phyloP scores from a whole-genome alignment of 2,113 vertebrate genomes.

The Pteropus alecto region DNA sequence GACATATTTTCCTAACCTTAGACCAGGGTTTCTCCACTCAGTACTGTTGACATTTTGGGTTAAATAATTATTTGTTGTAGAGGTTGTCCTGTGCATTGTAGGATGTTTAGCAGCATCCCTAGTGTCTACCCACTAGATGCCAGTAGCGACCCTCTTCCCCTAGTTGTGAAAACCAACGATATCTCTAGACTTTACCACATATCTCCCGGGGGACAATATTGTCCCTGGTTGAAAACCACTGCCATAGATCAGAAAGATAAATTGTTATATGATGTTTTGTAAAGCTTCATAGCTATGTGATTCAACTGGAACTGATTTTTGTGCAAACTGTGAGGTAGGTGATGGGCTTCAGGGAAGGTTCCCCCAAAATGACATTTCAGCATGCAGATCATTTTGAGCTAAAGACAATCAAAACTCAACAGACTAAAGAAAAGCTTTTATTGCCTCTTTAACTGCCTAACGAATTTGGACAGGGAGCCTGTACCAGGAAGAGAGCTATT shows the following conservation, averaged over 20 bases:
- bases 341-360: too few species aligned
- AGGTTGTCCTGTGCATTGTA: neutral
- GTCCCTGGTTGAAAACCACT: neutral
- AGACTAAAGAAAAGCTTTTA: neutral
- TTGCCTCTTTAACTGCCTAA: neutral
- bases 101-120: neutral
- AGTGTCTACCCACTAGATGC: neutral
- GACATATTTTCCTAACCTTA: neutral
- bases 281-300: neutral
- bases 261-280: neutral
- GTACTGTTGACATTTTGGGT: neutral
- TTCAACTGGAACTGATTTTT: neutral
- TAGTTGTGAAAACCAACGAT: neutral
- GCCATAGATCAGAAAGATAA: neutral
- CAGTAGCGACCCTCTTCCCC: neutral
- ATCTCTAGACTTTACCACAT: neutral
- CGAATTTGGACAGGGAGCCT: neutral
- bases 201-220: neutral
- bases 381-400: neutral
- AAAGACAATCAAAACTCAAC: neutral
- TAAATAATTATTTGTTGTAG: neutral
- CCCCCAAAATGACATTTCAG: neutral
- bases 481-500: neutral
- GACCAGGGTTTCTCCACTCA: neutral
- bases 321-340: neutral